phyloP scores from a whole-genome alignment of 2,888 invertebrate species.

The Brachypalpus laphriformis region DNA sequence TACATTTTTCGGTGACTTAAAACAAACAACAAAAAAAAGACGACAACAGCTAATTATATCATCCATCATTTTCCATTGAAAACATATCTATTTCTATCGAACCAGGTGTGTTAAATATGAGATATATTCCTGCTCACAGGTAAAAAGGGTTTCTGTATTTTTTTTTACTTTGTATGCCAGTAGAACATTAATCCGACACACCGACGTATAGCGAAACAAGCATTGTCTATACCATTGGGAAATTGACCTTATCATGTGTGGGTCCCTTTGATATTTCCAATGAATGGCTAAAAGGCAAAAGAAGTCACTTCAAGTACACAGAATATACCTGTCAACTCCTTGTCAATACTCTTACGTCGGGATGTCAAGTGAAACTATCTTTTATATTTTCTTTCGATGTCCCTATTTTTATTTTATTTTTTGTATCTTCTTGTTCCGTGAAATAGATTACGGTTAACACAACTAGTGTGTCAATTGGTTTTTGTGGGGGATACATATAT shows the following conservation, averaged over 20 bases:
- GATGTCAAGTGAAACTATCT: constrained; percentile 53
- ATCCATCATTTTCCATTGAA: constrained; percentile 30
- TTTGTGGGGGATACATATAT: not conserved
- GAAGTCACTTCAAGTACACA: constrained; percentile 38
- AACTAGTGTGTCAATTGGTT: constrained; percentile 54
- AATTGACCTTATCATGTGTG: constrained; percentile 22
- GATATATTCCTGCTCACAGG: constrained; percentile 4
- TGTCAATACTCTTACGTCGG: constrained; percentile 44
- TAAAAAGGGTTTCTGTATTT: constrained; percentile 25
- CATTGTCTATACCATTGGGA: constrained; percentile 24
- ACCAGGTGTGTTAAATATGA: constrained; percentile 32
- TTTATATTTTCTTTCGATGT: constrained; percentile 4
- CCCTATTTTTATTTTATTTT: constrained; percentile 1
- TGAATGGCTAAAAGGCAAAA: constrained; percentile 14
- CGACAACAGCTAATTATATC: constrained; percentile 39
- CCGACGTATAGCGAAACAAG: constrained; percentile 5
- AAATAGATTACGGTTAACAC: constrained; percentile 47
- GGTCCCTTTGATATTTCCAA: constrained; percentile 39
- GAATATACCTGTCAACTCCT: constrained; percentile 70
- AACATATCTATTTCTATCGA: constrained; percentile 11
- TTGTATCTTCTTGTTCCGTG: constrained; percentile 7
- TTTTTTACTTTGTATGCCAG: not conserved
- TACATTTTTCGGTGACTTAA: not conserved
- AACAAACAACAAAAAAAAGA: not conserved
- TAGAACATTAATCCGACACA: constrained; percentile 44